Conservation (phyloP, 2,113 vertebrate genomes). For the Phalacrocorax carbo region DNA sequence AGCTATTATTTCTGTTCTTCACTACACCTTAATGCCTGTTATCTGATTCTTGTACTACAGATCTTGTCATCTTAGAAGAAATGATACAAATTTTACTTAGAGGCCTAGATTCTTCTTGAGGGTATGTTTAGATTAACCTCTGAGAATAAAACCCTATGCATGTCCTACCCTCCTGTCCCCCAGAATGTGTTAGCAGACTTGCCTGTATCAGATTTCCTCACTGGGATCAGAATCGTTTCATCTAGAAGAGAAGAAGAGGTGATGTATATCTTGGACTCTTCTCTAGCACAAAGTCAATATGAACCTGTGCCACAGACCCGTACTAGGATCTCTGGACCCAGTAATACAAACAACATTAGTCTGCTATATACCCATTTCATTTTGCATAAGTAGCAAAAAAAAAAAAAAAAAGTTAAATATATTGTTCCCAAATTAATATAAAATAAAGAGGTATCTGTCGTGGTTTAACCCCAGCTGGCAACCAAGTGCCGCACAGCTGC, state of each 20-base stretch:
- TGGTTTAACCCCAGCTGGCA: no score
- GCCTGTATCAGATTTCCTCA: not conserved
- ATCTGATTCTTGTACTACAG: not conserved
- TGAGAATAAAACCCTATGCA: not conserved
- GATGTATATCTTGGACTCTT: not conserved
- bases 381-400: not conserved
- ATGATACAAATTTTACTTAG: not conserved
- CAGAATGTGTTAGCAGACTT: not conserved
- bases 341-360: not conserved
- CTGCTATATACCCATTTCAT: not conserved
- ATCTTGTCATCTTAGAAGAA: not conserved
- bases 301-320: not conserved
- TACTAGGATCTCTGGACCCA: not conserved
- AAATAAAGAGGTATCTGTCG: not conserved
- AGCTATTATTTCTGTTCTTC: not conserved
- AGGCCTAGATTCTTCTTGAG: not conserved
- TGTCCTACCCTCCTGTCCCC: not conserved
- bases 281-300: not conserved
- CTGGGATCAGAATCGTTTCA: not conserved
- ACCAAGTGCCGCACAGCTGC: no score
- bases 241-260: not conserved
- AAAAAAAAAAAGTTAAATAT: not conserved
- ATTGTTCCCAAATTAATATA: not conserved
- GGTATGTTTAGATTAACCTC: not conserved
- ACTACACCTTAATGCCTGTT: fast-evolving